Evolutionary conservation across 2,113 vertebrate species (phyloP).

Genomic region (Macaca fascicularis): DNA sequence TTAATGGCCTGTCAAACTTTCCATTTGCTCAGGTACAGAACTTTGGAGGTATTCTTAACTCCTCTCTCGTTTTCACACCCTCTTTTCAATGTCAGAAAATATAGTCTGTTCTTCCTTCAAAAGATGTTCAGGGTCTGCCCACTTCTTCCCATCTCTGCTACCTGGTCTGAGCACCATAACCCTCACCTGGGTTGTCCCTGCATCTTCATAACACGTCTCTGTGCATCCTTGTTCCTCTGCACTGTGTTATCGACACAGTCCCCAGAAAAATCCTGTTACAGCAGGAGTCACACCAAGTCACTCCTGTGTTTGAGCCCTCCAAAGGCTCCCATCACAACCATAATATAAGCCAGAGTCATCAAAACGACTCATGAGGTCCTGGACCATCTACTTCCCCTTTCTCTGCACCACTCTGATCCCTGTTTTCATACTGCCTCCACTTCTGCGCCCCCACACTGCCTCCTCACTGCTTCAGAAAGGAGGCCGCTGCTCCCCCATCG

Average conservation of each 20-base stretch:
- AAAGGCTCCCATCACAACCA: background rate
- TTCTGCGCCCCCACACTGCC: fast-evolving
- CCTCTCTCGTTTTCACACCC: background rate
- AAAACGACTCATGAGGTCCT: background rate
- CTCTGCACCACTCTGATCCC: background rate
- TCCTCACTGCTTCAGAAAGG: background rate
- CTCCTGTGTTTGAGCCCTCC: background rate
- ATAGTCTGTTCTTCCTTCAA: background rate
- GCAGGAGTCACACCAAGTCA: background rate
- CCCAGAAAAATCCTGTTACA: background rate
- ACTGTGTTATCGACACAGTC: background rate
- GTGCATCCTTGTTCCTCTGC: too few relatives aligned
- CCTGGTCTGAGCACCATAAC: background rate
- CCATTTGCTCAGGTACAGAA: background rate
- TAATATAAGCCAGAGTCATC: background rate
- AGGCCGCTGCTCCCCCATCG: fast-evolving
- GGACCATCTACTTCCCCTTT: background rate
- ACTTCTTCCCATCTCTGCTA: background rate
- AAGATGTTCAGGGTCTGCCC: background rate
- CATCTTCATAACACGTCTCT: background rate
- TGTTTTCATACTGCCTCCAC: background rate
- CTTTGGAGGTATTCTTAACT: background rate
- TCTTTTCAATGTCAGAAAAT: background rate
- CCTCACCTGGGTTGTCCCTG: background rate
- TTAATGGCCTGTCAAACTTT: background rate